phyloP scores from a whole-genome alignment of 2,888 invertebrate genomes.

The Sisyra nigra region DNA sequence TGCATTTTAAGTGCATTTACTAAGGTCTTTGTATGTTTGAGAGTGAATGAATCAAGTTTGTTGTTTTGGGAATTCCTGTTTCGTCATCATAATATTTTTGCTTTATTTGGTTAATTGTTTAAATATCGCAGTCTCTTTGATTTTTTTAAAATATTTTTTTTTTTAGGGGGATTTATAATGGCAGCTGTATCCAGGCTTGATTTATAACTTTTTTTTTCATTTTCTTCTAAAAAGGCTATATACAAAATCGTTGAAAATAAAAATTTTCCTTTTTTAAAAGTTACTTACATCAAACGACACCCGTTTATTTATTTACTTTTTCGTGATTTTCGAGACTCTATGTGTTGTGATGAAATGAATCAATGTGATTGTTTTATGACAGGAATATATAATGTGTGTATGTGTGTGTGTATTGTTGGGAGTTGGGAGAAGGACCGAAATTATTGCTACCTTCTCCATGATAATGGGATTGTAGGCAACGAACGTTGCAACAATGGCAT shows the following conservation, averaged over 20 bases:
- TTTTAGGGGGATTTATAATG: neutral
- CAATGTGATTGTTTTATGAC: no score
- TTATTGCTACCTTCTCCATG: neutral
- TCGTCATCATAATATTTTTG: conserved; percentile 29
- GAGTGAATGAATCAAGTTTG: no score
- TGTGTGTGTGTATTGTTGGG: no score
- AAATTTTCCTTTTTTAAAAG: no score
- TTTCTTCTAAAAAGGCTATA: conserved; percentile 1
- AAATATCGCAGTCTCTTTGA: conserved; percentile 31
- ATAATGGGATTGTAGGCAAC: neutral
- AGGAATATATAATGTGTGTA: no score
- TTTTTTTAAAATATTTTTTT: conserved; percentile 14
- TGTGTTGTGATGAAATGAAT: no score
- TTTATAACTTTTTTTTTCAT: conserved; percentile 5
- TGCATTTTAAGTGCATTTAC: neutral
- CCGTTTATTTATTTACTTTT: no score
- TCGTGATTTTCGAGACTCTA: no score
- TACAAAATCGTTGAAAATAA: neutral
- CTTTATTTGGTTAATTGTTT: conserved; percentile 28
- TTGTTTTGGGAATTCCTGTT: neutral
- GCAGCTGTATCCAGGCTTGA: conserved; percentile 9
- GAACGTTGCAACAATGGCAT: neutral
- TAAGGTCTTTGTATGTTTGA: no score
- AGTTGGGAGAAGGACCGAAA: no score
- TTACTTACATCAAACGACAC: no score